These are phyloP conservation scores for Drosophila diplacantha DNA, from an alignment of 2,888 invertebrate genomes.

Conservation along the genomic window DNA sequence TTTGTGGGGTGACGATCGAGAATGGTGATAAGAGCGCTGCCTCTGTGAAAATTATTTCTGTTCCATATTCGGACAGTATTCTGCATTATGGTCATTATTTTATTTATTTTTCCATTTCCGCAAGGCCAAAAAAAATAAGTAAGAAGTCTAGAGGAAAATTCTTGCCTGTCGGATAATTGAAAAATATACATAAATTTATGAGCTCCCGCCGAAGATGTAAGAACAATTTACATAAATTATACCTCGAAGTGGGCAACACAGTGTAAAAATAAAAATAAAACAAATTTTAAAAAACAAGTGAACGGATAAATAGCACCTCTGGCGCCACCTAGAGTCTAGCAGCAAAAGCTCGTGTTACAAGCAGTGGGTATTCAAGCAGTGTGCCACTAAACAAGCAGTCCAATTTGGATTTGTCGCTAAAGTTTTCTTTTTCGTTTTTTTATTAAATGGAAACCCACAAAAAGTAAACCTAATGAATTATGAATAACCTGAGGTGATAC, in stretches of 20 bases:
- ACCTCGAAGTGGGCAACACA: background rate
- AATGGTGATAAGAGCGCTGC: conserved; percentile 7
- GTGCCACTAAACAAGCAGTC: background rate
- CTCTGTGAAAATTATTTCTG: conserved; percentile 4
- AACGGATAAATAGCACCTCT: background rate
- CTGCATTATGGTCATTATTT: conserved; percentile 44
- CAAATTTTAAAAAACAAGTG: background rate
- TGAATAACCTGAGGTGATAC: conserved; percentile 23
- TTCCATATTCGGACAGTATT: conserved; percentile 24
- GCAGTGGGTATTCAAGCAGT: conserved; percentile 15
- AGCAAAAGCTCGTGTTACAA: background rate
- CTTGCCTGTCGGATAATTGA: conserved; percentile 37
- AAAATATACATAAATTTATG: conserved; percentile 45
- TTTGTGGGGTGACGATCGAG: conserved; percentile 44
- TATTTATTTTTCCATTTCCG: conserved; percentile 55
- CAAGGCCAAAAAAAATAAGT: conserved; percentile 9
- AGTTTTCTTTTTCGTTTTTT: background rate
- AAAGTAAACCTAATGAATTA: background rate
- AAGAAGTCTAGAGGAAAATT: conserved; percentile 1
- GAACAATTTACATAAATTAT: conserved; percentile 34
- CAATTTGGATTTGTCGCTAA: conserved; percentile 2
- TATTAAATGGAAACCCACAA: background rate
- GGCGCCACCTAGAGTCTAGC: conserved; percentile 48
- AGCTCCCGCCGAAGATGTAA: background rate
- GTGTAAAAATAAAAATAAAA: background rate